These are phyloP conservation scores for Pterocles gutturalis DNA, from an alignment of 2,113 vertebrate genomes.

Conservation along the genomic window DNA sequence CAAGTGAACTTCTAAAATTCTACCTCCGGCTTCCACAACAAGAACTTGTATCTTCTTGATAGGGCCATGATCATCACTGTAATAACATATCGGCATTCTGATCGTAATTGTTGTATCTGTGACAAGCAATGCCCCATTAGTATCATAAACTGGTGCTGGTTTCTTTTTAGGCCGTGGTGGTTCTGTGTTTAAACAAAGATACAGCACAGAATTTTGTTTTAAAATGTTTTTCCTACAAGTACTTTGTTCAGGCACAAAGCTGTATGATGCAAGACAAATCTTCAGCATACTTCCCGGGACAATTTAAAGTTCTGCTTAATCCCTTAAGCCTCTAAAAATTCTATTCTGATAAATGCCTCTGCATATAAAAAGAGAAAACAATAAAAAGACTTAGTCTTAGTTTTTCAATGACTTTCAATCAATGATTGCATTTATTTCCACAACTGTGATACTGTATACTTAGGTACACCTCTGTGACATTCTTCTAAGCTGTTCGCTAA, in stretches of 20 bases:
- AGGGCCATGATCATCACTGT: constrained; percentile 92
- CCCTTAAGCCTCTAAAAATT: neutral
- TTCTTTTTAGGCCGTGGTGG: constrained; percentile 87
- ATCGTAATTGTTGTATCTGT: constrained; percentile 92
- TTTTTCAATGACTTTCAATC: neutral
- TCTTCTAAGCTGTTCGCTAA: neutral
- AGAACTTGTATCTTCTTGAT: constrained; percentile 94
- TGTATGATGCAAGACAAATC: neutral
- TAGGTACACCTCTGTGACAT: neutral
- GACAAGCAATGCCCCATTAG: constrained; percentile 84
- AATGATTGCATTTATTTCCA: neutral
- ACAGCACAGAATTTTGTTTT: neutral
- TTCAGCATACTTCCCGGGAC: neutral
- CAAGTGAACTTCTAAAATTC: constrained; percentile 6
- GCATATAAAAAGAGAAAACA: neutral
- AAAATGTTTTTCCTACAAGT: neutral
- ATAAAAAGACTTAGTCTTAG: neutral
- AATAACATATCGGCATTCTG: constrained; percentile 93
- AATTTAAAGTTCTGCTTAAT: neutral
- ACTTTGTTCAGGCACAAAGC: neutral
- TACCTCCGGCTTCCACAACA: constrained; percentile 93
- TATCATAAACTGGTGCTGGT: constrained; percentile 84
- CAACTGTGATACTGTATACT: neutral
- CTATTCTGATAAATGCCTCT: neutral
- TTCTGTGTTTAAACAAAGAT: constrained; percentile 77